Conservation (phyloP, 2,113 vertebrate species). For the Elephantulus edwardii region DNA sequence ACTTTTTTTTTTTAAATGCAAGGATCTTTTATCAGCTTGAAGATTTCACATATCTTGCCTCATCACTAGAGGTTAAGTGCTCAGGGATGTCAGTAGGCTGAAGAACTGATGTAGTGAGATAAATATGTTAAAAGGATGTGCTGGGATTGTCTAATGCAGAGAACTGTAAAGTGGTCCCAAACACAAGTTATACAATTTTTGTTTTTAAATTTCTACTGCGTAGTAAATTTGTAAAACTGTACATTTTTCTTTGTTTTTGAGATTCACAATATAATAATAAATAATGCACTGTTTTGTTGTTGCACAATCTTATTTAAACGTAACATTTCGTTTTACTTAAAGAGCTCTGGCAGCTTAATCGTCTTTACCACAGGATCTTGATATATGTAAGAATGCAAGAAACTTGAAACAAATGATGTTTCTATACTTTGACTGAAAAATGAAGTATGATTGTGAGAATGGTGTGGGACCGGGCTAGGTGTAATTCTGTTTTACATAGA, state of each 20-base stretch:
- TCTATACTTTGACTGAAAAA: constrained; percentile 8
- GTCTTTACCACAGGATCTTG: neutral
- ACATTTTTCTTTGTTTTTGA: neutral
- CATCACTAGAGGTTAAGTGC: neutral
- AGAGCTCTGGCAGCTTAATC: neutral
- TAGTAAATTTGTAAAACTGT: constrained; percentile 14
- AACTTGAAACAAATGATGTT: constrained; percentile 2
- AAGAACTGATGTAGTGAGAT: neutral
- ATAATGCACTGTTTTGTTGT: neutral
- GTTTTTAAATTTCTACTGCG: neutral
- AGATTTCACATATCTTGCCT: neutral
- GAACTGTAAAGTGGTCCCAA: constrained; percentile 38
- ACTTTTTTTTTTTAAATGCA: neutral
- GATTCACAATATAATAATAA: constrained; percentile 11
- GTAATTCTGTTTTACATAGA: no score
- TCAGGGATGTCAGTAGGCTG: neutral
- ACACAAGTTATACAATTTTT: constrained; percentile 27
- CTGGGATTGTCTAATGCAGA: neutral
- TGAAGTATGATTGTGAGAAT: no score
- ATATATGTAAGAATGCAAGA: neutral
- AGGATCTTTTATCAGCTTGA: neutral
- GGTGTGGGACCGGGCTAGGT: no score
- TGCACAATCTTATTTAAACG: constrained; percentile 19
- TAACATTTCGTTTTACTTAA: no score
- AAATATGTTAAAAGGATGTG: neutral